phyloP scores from a whole-genome alignment of 2,888 invertebrate species.

The Drosophila eohydei region DNA sequence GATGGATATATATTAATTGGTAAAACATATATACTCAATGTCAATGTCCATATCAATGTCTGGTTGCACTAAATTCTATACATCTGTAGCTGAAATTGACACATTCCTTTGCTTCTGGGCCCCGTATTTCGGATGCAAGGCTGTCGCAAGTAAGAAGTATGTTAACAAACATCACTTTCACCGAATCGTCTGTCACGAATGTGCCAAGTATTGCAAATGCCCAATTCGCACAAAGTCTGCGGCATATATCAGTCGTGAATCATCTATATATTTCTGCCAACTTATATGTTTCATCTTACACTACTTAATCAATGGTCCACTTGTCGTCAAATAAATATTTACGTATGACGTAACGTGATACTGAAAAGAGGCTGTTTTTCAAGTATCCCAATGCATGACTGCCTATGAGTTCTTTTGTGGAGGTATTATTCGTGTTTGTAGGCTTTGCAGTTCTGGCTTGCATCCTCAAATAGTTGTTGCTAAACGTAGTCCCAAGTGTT shows the following conservation, averaged over 20 bases:
- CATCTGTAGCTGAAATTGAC: constrained; percentile 19
- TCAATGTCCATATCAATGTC: not conserved
- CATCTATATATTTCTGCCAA: not conserved
- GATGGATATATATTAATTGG: constrained; percentile 25
- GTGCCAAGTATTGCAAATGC: constrained; percentile 33
- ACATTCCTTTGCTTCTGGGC: constrained; percentile 47
- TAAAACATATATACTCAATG: not conserved
- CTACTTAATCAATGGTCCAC: not conserved
- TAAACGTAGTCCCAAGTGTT: no score
- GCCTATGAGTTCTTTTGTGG: no score
- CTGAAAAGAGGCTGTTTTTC: no score
- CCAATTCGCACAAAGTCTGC: accelerated
- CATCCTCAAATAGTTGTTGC: no score
- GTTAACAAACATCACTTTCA: constrained; percentile 24
- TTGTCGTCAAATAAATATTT: not conserved
- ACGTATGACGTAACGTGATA: no score
- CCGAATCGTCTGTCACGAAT: constrained; percentile 14
- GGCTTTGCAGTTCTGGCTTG: no score
- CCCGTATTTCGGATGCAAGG: constrained; percentile 28
- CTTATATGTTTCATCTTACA: not conserved
- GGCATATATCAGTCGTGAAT: not conserved
- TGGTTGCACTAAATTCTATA: no score
- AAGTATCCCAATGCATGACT: no score
- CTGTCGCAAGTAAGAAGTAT: not conserved
- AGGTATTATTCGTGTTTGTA: no score